Evolutionary conservation across 2,888 invertebrate genomes (phyloP).

Genomic region (Steinernema hermaphroditum): DNA sequence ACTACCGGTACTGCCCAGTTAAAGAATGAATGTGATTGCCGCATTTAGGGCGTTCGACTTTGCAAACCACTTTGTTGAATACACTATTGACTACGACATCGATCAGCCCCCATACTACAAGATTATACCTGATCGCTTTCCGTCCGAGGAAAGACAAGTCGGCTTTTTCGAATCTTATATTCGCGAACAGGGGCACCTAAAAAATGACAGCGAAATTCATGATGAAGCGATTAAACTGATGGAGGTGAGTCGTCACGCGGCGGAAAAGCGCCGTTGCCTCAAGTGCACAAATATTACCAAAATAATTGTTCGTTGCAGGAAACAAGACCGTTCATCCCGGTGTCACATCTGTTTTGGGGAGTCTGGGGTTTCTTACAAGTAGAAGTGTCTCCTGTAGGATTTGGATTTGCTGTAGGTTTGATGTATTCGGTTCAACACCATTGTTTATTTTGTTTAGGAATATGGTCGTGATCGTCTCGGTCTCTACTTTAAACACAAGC

Average conservation of each 20-base stretch:
- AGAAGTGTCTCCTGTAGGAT: conserved; percentile 64
- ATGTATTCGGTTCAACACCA: neutral
- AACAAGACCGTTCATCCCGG: conserved; percentile 81
- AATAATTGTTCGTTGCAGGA: conserved; percentile 72
- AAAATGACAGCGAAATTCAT: neutral
- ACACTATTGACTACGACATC: conserved; percentile 85
- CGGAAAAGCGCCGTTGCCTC: too few relatives aligned
- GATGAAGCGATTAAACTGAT: conserved; percentile 9
- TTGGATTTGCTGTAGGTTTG: conserved; percentile 62
- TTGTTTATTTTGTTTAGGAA: conserved; percentile 45
- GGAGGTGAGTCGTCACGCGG: neutral
- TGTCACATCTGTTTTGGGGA: conserved; percentile 89
- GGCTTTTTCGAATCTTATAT: conserved; percentile 46
- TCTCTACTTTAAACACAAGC: conserved; percentile 56
- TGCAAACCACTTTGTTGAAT: conserved; percentile 89
- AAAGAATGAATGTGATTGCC: too few relatives aligned
- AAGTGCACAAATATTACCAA: too few relatives aligned
- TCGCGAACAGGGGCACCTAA: neutral
- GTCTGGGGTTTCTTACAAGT: conserved; percentile 75
- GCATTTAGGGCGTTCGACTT: conserved; percentile 88
- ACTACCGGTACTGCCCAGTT: conserved; percentile 29
- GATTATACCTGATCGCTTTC: conserved; percentile 75
- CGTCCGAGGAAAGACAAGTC: conserved; percentile 80
- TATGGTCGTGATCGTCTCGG: conserved; percentile 61
- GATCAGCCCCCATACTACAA: conserved; percentile 79